Conservation (phyloP, 30 jellyfish, hydroid and myxozoan genomes). For the Catostylus mosaicus region DNA sequence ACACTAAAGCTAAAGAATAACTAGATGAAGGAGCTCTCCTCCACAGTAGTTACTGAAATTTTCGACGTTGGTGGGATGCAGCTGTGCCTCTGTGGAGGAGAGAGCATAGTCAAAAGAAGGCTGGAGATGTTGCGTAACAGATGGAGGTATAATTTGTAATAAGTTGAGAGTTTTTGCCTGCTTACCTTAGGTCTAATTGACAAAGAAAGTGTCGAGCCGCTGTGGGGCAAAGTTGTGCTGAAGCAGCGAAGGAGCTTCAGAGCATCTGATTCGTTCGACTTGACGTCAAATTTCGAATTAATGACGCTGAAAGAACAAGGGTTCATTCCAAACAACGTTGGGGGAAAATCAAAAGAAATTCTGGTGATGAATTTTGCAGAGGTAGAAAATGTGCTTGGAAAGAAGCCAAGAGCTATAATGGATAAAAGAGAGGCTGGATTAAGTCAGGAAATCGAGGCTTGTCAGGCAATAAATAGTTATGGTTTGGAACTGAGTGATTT, state of each 20-base stretch:
- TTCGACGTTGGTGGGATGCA: not conserved
- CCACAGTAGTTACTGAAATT: not conserved
- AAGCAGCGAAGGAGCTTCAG: conserved; percentile 55
- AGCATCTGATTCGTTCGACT: conserved; percentile 32
- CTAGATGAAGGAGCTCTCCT: conserved; percentile 9
- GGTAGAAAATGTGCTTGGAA: conserved; percentile 39
- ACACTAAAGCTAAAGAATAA: not conserved
- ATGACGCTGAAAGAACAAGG: conserved; percentile 27
- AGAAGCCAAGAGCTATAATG: not conserved
- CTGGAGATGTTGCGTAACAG: conserved; percentile 42
- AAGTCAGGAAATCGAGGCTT: not conserved
- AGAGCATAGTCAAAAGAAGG: conserved; percentile 36
- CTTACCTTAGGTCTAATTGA: conserved; percentile 48
- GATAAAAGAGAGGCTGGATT: not conserved
- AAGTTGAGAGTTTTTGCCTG: conserved; percentile 15
- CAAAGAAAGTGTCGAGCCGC: conserved; percentile 53
- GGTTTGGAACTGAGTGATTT: not conserved
- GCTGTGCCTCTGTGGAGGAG: conserved; percentile 2
- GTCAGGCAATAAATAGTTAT: not conserved
- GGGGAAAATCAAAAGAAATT: not conserved
- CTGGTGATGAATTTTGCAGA: conserved; percentile 14
- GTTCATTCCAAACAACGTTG: not conserved
- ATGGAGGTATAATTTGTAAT: not conserved
- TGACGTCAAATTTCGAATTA: conserved; percentile 16
- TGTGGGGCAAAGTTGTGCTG: conserved; percentile 53